Evolutionary conservation across 2,888 invertebrate species (phyloP).

Genomic region (Chymomyza procnemis): DNA sequence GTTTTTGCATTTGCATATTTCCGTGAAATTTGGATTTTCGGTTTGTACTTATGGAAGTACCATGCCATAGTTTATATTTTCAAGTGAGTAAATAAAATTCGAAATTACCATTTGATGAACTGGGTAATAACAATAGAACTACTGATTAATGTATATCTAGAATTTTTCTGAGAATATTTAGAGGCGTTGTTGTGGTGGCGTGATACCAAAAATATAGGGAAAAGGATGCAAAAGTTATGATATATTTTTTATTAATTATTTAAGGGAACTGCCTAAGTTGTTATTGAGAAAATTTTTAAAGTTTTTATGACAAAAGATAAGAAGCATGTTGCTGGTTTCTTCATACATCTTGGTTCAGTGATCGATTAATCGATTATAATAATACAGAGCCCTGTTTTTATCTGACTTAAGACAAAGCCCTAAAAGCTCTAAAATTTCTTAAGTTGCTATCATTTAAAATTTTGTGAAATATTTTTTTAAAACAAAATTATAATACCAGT

Average conservation of each 20-base stretch:
- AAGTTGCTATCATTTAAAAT: neutral
- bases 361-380: too few relatives aligned
- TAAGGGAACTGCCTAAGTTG: neutral
- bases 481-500: neutral
- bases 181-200: neutral
- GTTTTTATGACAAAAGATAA: too few relatives aligned
- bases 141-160: neutral
- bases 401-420: too few relatives aligned
- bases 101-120: neutral
- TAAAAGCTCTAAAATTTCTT: neutral
- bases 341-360: too few relatives aligned
- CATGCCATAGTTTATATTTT: slow-evolving; percentile 36
- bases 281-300: too few relatives aligned
- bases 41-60: slow-evolving; percentile 37
- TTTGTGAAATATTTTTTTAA: neutral
- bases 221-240: neutral
- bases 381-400: too few relatives aligned
- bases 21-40: slow-evolving; percentile 68
- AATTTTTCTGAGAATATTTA: neutral
- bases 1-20: slow-evolving; percentile 52
- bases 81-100: slow-evolving; percentile 22
- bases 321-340: too few relatives aligned
- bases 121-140: neutral
- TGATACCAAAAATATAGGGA: neutral
- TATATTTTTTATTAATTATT: neutral